Evolutionary conservation across 2,888 invertebrate genomes (phyloP).

Genomic region (Pammene aurita): DNA sequence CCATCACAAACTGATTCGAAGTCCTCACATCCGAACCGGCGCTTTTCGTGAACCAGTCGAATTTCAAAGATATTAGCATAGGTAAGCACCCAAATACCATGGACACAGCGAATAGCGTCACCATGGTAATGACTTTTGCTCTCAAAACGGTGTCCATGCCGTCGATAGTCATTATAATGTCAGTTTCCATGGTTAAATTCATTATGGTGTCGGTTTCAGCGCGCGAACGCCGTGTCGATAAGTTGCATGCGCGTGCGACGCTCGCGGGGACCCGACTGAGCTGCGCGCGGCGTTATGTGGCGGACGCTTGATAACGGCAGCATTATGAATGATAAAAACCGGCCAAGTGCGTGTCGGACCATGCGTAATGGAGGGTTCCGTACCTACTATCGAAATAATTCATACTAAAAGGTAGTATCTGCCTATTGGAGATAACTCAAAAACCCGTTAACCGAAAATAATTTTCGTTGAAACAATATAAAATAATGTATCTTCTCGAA

Average conservation of each 20-base stretch:
- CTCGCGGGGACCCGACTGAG: constrained; percentile 60
- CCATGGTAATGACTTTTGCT: constrained; percentile 92
- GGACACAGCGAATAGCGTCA: constrained; percentile 89
- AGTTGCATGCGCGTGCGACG: constrained; percentile 44
- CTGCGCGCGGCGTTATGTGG: constrained; percentile 55
- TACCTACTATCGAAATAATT: too few relatives aligned
- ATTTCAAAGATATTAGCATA: constrained; percentile 86
- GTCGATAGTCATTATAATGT: constrained; percentile 41
- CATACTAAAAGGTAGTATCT: too few relatives aligned
- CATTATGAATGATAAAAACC: constrained; percentile 77
- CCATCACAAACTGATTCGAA: constrained; percentile 81
- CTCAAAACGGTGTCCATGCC: constrained; percentile 76
- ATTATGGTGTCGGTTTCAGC: constrained; percentile 48
- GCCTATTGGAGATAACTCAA: too few relatives aligned
- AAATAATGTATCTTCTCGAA: too few relatives aligned
- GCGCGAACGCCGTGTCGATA: constrained; percentile 38
- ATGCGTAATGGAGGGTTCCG: too few relatives aligned
- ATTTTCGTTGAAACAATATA: too few relatives aligned
- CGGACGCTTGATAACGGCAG: constrained; percentile 71
- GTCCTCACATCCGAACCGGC: constrained; percentile 71
- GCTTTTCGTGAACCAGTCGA: constrained; percentile 83
- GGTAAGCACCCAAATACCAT: constrained; percentile 90
- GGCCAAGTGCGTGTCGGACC: too few relatives aligned
- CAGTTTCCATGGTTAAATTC: constrained; percentile 48
- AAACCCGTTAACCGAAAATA: too few relatives aligned